Base-by-base conservation (phyloP, 2,888 invertebrate species). In the Lithophane semibrunnea region DNA sequence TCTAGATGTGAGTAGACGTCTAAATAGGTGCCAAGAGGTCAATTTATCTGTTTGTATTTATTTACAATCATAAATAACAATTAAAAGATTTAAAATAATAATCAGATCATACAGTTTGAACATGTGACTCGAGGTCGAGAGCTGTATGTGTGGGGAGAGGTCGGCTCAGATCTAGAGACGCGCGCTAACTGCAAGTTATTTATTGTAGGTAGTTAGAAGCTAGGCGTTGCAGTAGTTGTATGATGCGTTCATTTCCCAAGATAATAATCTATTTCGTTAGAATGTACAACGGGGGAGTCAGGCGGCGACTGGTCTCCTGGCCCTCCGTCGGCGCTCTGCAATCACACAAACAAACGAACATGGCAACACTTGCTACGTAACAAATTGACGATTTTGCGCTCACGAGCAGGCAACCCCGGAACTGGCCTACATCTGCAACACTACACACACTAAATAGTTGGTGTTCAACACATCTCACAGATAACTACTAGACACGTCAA, bases 341-440 rank as follows among this genome's bases (percentile, higher is more conserved):
- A 96, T 92, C 95, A 96, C 93, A 95, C 92, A 95, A 96, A 96
- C 94, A 95, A 93, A 95, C 92, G 88, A 90, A 96, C 95, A 96
- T 96, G 96, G 96, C 96, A 96, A 96, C 92, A 94, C 91, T 92
- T 91, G 90, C 86, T 91, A 90, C 86, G 86, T 87, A 89, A 83
- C 86, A 85, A 83, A 83, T 84, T 70, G 87, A 74, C 79, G 84
- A 84, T 82, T 86, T 83, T 87, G 89, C 88, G 90, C 88, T 91
- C 88, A 91, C 91, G 91, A 89, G 91, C 94, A 91, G 93, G 93
- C 93, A 93, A 91, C 93, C 93, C 93, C 93, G 91, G 93, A 92
- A 90, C 93, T 92, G 93, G 92, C 94, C 94, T 94, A 94, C 92
- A 95, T 96, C 96, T 96, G 96, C 93, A 96, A 96, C 95, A 96